Conservation (phyloP, 2,888 invertebrate genomes). For the Phragmatobia fuliginosa region DNA sequence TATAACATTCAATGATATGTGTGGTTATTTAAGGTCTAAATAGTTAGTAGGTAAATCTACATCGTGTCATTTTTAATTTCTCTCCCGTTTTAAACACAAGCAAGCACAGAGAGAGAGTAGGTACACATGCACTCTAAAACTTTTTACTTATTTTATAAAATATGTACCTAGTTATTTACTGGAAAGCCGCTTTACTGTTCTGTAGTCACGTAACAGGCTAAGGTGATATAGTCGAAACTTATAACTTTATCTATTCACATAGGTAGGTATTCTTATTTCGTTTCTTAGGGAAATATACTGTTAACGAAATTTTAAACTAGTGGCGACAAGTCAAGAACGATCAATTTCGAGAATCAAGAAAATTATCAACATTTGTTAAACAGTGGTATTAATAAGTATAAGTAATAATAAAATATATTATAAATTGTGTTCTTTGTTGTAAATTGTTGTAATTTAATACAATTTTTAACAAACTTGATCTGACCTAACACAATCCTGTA, state of each 20-base stretch:
- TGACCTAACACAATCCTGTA: neutral
- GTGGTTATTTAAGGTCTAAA: neutral
- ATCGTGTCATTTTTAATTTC: neutral
- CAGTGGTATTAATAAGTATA: too few relatives aligned
- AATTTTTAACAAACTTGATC: neutral
- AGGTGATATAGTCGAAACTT: slow-evolving; percentile 21
- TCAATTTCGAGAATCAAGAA: too few relatives aligned
- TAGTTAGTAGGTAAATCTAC: neutral
- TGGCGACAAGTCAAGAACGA: too few relatives aligned
- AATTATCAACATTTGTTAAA: too few relatives aligned
- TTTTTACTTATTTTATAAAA: slow-evolving; percentile 35
- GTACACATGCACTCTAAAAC: slow-evolving; percentile 25
- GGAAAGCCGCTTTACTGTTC: slow-evolving; percentile 10
- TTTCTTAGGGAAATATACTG: too few relatives aligned
- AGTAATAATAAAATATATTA: too few relatives aligned
- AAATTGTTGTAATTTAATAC: neutral
- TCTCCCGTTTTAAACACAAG: slow-evolving; percentile 9
- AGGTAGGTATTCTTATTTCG: too few relatives aligned
- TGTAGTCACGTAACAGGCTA: slow-evolving; percentile 28
- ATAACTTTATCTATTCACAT: slow-evolving; percentile 5
- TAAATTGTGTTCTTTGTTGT: too few relatives aligned
- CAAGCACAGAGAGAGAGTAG: slow-evolving; percentile 12
- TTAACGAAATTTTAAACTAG: too few relatives aligned
- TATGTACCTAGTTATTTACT: slow-evolving; percentile 15
- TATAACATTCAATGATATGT: neutral